Evolutionary conservation across 2,797 vertebrate genomes (phyloP), one percentile per base, ranked within the genome.

Genomic region (Eulemur albifrons): DNA sequence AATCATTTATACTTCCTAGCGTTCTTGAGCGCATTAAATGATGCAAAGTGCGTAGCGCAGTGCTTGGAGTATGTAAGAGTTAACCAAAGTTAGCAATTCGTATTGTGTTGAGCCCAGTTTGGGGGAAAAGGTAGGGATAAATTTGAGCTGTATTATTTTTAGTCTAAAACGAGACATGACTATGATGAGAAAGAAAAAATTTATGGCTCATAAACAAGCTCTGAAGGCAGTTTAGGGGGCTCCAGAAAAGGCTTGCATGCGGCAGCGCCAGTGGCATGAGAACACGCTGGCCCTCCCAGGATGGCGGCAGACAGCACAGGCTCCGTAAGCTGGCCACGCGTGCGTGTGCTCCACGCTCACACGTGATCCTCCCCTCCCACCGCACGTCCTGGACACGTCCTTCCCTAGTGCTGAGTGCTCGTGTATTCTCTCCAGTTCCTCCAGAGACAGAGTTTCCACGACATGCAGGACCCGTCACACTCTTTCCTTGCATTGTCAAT

Each of bases 281-380:
- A 12, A 17, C 7, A 7, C 15, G 5, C 1, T 15, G 17, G 15
- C 38, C 12, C 43, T n/a, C 40, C 67, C 50, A 7, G 61, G 38
- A n/a, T 35, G 35, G 25, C 5, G 0, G 3, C 0, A 23, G 35
- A 23, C 17, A 7, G 43, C 18, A 20, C 63, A 52, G 23, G 6
- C 27, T 32, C 14, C 1, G 35, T 25, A 27, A 48, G 63, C 11
- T 17, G 70, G 61, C 21, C 1, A 0, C 12, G 48, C 0, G 0
- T 7, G 40, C 27, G 14, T 32, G 54, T n/a, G 52, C 12, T 15
- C 6, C 18, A 11, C 2, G 1, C 27, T 61, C 25, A 30, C 59
- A 30, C 13, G 25, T 30, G 25, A 14, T 61, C 12, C 59, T 25
- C 59, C 12, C 12, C 15, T 7, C 63, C n/a, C 18, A 8, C 65